Conservation (phyloP, 92 coral and sea anemone genomes). For the Bergia puertoricense region DNA sequence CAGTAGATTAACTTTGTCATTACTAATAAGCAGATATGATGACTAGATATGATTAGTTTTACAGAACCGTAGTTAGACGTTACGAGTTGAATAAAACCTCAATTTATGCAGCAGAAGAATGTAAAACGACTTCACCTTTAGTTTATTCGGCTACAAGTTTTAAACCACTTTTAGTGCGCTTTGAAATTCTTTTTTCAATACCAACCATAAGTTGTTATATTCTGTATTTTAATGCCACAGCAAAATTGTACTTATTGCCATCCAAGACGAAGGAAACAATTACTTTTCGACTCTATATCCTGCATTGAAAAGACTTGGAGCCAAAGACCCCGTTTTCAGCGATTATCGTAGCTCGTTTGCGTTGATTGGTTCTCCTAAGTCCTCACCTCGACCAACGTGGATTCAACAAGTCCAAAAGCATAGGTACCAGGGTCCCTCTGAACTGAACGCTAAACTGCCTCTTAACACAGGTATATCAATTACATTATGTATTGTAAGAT, state of each 20-base stretch:
- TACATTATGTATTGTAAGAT: background rate
- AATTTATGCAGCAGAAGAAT: background rate
- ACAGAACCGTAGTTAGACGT: background rate
- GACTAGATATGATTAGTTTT: too few relatives aligned
- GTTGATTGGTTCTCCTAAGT: conserved; percentile 43
- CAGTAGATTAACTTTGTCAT: too few relatives aligned
- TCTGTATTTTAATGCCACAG: conserved; percentile 13
- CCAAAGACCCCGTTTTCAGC: conserved; percentile 30
- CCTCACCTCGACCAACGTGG: conserved; percentile 50
- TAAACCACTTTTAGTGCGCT: background rate
- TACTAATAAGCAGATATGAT: too few relatives aligned
- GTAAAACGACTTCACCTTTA: background rate
- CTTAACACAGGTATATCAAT: background rate
- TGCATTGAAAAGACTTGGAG: conserved; percentile 46
- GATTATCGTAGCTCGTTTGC: conserved; percentile 50
- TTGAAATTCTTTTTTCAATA: background rate
- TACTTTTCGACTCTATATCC: conserved; percentile 12
- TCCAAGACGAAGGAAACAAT: conserved; percentile 55
- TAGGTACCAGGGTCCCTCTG: conserved; percentile 47
- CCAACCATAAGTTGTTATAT: background rate
- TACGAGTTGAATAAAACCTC: background rate
- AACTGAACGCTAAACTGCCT: background rate
- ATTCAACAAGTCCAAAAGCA: conserved; percentile 30
- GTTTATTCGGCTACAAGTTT: background rate
- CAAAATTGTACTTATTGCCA: conserved; percentile 54